Evolutionary conservation across 2,888 invertebrate species (phyloP), one percentile per base, ranked within the genome.

Genomic region (Heliconius aoede): DNA sequence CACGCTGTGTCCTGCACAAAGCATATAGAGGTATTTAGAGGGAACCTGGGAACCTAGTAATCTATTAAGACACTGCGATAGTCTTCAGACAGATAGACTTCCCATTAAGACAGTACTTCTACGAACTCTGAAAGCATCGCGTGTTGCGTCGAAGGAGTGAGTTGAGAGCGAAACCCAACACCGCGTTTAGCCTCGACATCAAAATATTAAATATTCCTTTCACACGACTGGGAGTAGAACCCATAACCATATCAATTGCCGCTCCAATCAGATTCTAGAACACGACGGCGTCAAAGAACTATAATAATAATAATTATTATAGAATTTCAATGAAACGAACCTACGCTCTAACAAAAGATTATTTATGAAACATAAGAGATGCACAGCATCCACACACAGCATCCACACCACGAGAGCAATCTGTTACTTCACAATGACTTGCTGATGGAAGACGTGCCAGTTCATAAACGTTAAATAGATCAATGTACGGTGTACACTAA

Each of bases 401-500:
- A 11, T 0, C 32, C 32, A 9, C 1, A 9, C 9, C 9, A 11
- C 32, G 32, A 36, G 36, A 36, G 36, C 36, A 2, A 11, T 8
- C 36, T 36, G 36, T 11, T 36, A 69, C 68, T 74, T 69, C 32
- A 62, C 72, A 72, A 72, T 76, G 76, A 76, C 72, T 76, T 28
- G 76, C 72, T 72, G 76, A 76, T 76, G 64, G 72, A 72, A 76
- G 76, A 76, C 65, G 64, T 62, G 76, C 51, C 46, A 61, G 74
- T 68, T 74, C 69, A 74, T 69, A 74, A 69, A 69, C 61, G 74
- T 74, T 69, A 74, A 74, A 74, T 55, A 74, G 74, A 74, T 62
- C 74, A 69, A 62, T 21, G 1, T 5, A 4, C 3, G 13, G 26
- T 24, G 4, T 26, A 62, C 1, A 24, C 58, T 11, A 74, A 28